Evolutionary conservation across 2,797 vertebrate species (phyloP), one percentile per base, ranked within the genome.

Genomic region (Poecilia picta): DNA sequence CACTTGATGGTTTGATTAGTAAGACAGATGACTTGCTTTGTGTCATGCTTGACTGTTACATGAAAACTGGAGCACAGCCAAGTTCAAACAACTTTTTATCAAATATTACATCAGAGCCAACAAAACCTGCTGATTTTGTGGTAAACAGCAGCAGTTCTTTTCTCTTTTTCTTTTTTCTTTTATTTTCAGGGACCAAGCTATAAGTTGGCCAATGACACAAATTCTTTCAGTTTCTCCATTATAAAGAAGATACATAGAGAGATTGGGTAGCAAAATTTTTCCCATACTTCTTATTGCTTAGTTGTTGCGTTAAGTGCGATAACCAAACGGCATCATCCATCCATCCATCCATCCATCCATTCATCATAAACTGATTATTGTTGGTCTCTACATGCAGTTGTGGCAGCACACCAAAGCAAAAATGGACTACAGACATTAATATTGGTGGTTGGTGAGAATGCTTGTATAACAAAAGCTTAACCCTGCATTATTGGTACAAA

Each of bases 211-310:
- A 72, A 74, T 41, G 31, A 8, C 10, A 8, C 47, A 43, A 79
- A 78, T 16, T 80, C 71, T 84, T 87, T 87, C 41, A 1, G 71
- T 85, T 86, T 73, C 71, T 75, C 6, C 39, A 41, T 41, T 47
- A 57, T 76, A 75, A 81, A 83, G 68, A 75, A 47, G 25, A 73
- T 15, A 76, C 55, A 66, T 87, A 81, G 87, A 93, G 4, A 41
- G 39, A 13, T 20, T 39, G 1, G 20, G 20, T 43, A 68, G 20
- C 20, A 68, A 68, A 68, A 68, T 70, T n/a, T 70, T n/a, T 70
- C 20, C 62, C 33, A 20, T 20, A 23, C 41, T 25, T 68, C 10
- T 68, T 10, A 68, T 25, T 68, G 39, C 23, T 25, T 25, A 25
- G 64, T 23, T 68, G 36, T 68, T 20, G 31, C 13, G 6, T 36